These are phyloP conservation scores for Helogale parvula DNA, from an alignment of 2,113 vertebrate genomes.

Conservation along the genomic window DNA sequence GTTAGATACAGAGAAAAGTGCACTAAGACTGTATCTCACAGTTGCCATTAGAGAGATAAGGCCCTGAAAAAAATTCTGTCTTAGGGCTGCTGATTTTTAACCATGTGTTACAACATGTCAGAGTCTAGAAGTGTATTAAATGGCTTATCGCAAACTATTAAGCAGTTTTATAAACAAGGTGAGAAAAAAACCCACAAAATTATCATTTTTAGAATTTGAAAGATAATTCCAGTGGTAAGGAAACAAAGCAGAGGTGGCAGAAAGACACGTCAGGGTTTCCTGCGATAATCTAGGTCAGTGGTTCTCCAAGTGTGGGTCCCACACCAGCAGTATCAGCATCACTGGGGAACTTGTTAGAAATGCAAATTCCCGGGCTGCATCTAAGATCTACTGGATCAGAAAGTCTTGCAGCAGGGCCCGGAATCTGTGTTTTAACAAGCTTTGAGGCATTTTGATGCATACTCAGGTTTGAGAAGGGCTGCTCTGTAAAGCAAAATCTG, in stretches of 20 bases:
- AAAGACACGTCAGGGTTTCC: background rate
- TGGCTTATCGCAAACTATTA: background rate
- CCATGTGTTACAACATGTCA: background rate
- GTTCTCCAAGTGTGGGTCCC: background rate
- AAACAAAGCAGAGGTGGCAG: background rate
- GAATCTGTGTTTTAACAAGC: background rate
- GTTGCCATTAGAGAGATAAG: background rate
- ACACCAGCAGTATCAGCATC: background rate
- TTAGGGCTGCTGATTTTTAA: background rate
- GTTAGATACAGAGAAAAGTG: background rate
- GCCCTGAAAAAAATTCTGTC: background rate
- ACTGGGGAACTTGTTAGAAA: background rate
- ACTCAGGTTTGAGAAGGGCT: background rate
- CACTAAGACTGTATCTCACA: background rate
- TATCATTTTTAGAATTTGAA: background rate
- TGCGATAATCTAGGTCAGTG: accelerated
- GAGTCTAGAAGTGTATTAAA: background rate
- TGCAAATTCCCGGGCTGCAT: background rate
- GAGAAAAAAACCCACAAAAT: background rate
- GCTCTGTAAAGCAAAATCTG: background rate
- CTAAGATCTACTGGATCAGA: background rate
- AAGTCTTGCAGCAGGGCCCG: background rate
- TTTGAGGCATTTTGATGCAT: background rate
- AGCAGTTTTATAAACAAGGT: background rate
- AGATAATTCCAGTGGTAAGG: background rate